A percentile compares a stretch with the other conserved stretches of the same genome.
Evolutionary conservation across 1,140 invertebrate species (phyloP).

Genomic region (Coptotermes formosanus): DNA sequence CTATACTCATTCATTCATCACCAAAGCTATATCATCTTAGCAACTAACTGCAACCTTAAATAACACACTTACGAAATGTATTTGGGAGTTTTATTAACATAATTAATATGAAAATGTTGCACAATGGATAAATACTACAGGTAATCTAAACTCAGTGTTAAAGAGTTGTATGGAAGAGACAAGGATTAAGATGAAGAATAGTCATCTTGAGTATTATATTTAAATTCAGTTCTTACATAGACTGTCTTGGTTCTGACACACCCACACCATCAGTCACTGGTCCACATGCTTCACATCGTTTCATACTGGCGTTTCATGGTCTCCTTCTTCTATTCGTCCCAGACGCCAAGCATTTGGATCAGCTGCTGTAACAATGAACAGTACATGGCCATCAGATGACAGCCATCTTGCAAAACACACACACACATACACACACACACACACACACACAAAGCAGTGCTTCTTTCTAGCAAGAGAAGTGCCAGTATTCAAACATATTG

Average conservation of each 20-base stretch:
- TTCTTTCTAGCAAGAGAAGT: no score
- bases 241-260: constrained; percentile 6
- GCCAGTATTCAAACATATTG: no score
- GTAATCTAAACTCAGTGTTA: background rate
- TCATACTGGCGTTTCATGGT: constrained; percentile 80
- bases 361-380: constrained; percentile 53
- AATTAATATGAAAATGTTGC: background rate
- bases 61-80: no score
- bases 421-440: no score
- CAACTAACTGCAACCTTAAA: no score
- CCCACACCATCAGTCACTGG: constrained; percentile 21
- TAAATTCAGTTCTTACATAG: background rate
- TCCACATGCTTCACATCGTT: constrained; percentile 30
- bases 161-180: background rate
- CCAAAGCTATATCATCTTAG: no score
- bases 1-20: no score
- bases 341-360: constrained; percentile 78
- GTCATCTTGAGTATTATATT: constrained; percentile 12
- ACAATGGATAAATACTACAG: background rate
- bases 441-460: no score
- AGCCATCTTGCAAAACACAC: no score
- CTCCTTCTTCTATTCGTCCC: constrained; percentile 76
- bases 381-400: background rate
- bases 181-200: background rate
- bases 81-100: background rate